A percentile compares a stretch with the other conserved stretches of the same genome.
Conservation (phyloP, 2,113 vertebrate species). For the Centropus bengalensis region DNA sequence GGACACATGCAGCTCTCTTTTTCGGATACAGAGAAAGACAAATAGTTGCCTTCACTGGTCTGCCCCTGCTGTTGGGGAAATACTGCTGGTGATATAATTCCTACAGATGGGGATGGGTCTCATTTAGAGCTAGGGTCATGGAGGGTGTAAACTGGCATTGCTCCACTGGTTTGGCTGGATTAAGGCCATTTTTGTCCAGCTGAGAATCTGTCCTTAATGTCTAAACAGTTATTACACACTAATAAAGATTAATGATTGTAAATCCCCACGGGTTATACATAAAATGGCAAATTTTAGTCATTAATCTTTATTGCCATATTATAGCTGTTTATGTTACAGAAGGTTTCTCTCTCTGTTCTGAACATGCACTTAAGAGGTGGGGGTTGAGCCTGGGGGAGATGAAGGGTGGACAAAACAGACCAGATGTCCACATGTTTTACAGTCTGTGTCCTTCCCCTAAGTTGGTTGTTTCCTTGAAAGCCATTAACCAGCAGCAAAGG, state of each 20-base stretch:
- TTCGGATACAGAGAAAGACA: constrained; percentile 45
- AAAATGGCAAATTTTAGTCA: constrained; percentile 55
- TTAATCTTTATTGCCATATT: constrained; percentile 59
- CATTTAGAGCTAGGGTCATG: neutral
- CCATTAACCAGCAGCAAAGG: constrained; percentile 45
- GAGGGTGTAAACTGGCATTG: constrained; percentile 40
- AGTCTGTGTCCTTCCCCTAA: neutral
- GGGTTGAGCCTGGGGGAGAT: neutral
- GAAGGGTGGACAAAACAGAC: neutral
- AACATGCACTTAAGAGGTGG: neutral
- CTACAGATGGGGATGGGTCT: constrained; percentile 32
- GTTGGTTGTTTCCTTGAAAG: constrained; percentile 38
- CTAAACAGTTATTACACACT: constrained; percentile 52
- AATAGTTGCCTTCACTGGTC: constrained; percentile 52
- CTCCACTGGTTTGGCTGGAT: constrained; percentile 46
- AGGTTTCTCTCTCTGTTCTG: neutral
- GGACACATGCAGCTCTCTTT: constrained; percentile 62
- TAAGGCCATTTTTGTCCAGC: constrained; percentile 49
- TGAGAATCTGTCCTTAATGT: constrained; percentile 54
- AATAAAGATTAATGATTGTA: constrained; percentile 63
- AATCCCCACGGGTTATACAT: constrained; percentile 17
- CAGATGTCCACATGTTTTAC: constrained; percentile 15
- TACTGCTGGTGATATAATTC: constrained; percentile 5
- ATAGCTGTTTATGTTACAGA: constrained; percentile 12
- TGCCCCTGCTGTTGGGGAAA: constrained; percentile 62